These are phyloP conservation scores for Porites cylindrica DNA, from an alignment of 92 coral and sea anemone species.

Conservation along the genomic window DNA sequence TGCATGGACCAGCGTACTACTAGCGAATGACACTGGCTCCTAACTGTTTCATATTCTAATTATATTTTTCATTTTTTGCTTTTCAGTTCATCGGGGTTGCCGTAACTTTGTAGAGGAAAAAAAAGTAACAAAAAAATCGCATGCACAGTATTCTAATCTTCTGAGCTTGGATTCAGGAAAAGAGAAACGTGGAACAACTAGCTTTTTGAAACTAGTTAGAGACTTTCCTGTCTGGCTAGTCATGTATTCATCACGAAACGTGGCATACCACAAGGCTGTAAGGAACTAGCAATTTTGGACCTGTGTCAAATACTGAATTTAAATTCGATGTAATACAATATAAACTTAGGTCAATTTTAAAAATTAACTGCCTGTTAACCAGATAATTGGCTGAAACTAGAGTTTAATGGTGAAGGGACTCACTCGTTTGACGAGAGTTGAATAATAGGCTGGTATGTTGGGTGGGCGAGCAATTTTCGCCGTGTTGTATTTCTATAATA, in stretches of 20 bases:
- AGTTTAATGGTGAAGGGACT: not conserved
- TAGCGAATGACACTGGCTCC: no score
- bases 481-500: not conserved
- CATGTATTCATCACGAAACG: not conserved
- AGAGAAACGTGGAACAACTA: not conserved
- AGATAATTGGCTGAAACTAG: not conserved
- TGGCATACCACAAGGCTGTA: not conserved
- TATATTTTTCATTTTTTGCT: not conserved
- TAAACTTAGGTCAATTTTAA: not conserved
- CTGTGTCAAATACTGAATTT: not conserved
- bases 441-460: not conserved
- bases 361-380: not conserved
- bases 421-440: not conserved
- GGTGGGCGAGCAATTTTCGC: not conserved
- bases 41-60: not conserved
- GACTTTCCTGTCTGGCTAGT: not conserved
- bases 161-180: not conserved
- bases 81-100: constrained; percentile 18
- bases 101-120: not conserved
- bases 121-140: not conserved
- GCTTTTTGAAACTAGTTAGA: constrained; percentile 4
- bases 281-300: not conserved
- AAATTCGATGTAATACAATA: not conserved
- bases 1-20: no score
- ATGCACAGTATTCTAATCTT: not conserved